These are phyloP conservation scores for Xestia rhomboidea DNA, from an alignment of 2,888 invertebrate species.

Conservation along the genomic window DNA sequence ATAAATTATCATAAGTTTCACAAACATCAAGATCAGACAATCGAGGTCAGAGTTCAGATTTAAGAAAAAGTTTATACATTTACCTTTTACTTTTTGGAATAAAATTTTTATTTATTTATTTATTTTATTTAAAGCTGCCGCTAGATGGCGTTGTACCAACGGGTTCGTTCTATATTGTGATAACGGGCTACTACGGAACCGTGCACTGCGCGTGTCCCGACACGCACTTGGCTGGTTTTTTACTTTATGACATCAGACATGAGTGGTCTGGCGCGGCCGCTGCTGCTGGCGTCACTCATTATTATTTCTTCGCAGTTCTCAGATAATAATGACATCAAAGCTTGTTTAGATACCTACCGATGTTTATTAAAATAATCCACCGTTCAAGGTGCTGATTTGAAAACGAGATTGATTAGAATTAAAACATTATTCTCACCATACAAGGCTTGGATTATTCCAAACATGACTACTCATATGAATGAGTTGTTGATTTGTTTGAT, in stretches of 20 bases:
- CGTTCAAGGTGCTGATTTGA: conserved; percentile 26
- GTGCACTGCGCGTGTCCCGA: no score
- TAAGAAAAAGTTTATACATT: no score
- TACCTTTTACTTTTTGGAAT: no score
- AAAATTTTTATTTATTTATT: no score
- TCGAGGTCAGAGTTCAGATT: no score
- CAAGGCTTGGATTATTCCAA: conserved; percentile 29
- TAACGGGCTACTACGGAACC: no score
- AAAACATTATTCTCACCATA: background rate
- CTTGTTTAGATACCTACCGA: background rate
- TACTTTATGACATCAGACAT: conserved; percentile 37
- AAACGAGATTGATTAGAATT: conserved; percentile 30
- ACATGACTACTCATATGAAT: conserved; percentile 6
- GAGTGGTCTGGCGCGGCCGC: background rate
- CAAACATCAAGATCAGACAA: no score
- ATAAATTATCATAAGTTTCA: no score
- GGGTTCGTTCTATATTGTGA: no score
- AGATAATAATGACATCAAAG: conserved; percentile 2
- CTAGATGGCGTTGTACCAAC: no score
- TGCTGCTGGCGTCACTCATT: conserved; percentile 24
- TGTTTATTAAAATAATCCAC: conserved; percentile 11
- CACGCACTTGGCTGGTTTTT: conserved; percentile 21
- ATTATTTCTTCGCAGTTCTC: conserved; percentile 33
- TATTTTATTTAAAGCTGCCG: no score
- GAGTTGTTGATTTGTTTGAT: conserved; percentile 18